Evolutionary conservation across 2,888 invertebrate species (phyloP).

Genomic region (Biston stratarius): DNA sequence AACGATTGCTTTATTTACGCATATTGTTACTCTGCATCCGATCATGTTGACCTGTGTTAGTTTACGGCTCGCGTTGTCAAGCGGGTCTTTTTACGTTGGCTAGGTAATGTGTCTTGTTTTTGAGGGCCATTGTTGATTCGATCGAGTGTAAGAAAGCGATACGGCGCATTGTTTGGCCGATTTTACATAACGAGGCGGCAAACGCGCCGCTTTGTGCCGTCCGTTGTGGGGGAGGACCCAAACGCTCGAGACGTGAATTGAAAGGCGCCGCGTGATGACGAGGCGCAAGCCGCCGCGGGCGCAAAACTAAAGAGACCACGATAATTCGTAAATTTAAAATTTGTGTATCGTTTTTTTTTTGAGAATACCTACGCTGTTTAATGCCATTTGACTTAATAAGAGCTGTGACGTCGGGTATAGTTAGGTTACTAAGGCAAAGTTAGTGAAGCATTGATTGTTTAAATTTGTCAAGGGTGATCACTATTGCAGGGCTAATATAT

Average conservation of each 20-base stretch:
- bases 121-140: conserved; percentile 77
- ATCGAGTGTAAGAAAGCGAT: conserved; percentile 83
- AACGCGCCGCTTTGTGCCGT: conserved; percentile 74
- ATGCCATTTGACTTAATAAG: too few species aligned
- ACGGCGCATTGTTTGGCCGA: conserved; percentile 78
- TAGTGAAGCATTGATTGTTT: too few species aligned
- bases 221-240: conserved; percentile 78
- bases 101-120: conserved; percentile 54
- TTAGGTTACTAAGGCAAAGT: too few species aligned
- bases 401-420: too few species aligned
- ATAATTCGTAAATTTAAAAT: too few species aligned
- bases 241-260: conserved; percentile 80
- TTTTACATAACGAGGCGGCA: conserved; percentile 84
- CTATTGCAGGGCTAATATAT: too few species aligned
- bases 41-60: conserved; percentile 24
- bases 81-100: conserved; percentile 33
- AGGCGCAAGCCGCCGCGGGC: conserved; percentile 66
- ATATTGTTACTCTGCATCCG: conserved; percentile 48
- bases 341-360: neutral
- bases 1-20: conserved; percentile 51
- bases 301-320: conserved; percentile 46
- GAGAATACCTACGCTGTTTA: neutral
- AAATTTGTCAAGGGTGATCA: too few species aligned
- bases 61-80: conserved; percentile 3
- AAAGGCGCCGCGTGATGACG: conserved; percentile 84